Evolutionary conservation across 2,888 invertebrate species (phyloP).

Genomic region (Ophion costatus): DNA sequence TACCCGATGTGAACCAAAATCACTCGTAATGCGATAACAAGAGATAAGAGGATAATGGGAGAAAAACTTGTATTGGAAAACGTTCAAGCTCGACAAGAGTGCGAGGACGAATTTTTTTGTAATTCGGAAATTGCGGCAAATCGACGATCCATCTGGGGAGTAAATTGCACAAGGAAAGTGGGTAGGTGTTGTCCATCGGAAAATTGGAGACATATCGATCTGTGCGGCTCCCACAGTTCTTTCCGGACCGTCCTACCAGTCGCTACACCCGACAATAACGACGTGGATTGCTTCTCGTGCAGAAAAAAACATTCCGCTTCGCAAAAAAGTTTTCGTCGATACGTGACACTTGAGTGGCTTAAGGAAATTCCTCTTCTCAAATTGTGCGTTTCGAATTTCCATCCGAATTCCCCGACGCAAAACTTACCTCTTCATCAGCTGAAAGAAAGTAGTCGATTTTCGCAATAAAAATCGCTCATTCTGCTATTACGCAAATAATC

Average conservation of each 20-base stretch:
- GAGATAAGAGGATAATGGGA: slow-evolving; percentile 18
- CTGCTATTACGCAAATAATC: too few relatives aligned
- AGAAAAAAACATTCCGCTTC: neutral
- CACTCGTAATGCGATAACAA: neutral
- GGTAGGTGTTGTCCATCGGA: neutral
- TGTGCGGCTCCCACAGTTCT: slow-evolving; percentile 19
- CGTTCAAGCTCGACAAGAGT: neutral
- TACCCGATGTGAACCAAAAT: slow-evolving; percentile 22
- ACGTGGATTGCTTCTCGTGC: neutral
- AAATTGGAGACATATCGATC: slow-evolving; percentile 55
- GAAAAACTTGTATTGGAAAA: neutral
- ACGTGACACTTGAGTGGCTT: too few relatives aligned
- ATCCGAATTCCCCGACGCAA: too few relatives aligned
- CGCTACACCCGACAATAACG: slow-evolving; percentile 1
- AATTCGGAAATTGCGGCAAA: slow-evolving; percentile 38
- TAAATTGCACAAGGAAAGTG: slow-evolving; percentile 7
- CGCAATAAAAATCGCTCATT: too few relatives aligned
- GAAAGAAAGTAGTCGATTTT: too few relatives aligned
- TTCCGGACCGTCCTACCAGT: slow-evolving; percentile 12
- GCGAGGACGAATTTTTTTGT: neutral
- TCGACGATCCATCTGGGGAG: neutral
- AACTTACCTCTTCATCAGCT: too few relatives aligned
- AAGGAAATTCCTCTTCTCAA: too few relatives aligned
- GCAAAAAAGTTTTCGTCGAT: too few relatives aligned
- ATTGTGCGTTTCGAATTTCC: too few relatives aligned